Percentiles rank a stretch among this genome's conserved stretches.
Evolutionary conservation across 64 coral and sea anemone species (phyloP).

Genomic region (Stichodactyla helianthus): DNA sequence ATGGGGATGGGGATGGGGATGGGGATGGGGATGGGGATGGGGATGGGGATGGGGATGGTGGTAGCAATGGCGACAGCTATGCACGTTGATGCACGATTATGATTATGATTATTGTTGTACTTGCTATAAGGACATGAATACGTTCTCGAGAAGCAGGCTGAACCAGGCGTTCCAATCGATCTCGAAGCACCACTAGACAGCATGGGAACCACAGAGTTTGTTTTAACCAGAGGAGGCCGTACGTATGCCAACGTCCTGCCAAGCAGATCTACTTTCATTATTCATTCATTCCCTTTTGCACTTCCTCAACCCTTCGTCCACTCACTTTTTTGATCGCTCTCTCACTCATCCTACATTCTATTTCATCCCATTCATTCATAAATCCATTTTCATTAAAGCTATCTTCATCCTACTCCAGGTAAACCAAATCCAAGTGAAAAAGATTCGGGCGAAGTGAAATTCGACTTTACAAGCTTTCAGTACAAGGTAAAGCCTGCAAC

Average conservation of each 20-base stretch:
- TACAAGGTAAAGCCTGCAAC: not conserved
- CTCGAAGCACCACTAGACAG: conserved; percentile 84
- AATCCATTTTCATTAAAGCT: no score
- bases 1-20: not conserved
- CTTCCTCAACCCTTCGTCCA: no score
- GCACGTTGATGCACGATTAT: not conserved
- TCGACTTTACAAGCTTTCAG: conserved; percentile 20
- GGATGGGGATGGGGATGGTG: not conserved
- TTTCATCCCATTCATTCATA: no score
- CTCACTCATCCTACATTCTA: no score
- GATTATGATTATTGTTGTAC: not conserved
- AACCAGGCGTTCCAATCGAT: conserved; percentile 54
- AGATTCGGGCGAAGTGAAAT: conserved; percentile 14
- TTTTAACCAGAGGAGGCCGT: conserved; percentile 64
- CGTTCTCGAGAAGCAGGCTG: conserved; percentile 73
- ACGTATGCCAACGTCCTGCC: not conserved
- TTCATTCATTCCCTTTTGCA: no score
- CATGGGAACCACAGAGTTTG: conserved; percentile 86
- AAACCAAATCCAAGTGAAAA: conserved; percentile 3
- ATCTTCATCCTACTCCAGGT: not conserved
- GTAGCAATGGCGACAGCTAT: no score
- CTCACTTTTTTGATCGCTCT: no score
- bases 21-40: not conserved
- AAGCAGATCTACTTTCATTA: no score
- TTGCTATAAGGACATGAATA: conserved; percentile 77